Evolutionary conservation across 2,888 invertebrate genomes (phyloP).

Genomic region (Chrysolina americana): DNA sequence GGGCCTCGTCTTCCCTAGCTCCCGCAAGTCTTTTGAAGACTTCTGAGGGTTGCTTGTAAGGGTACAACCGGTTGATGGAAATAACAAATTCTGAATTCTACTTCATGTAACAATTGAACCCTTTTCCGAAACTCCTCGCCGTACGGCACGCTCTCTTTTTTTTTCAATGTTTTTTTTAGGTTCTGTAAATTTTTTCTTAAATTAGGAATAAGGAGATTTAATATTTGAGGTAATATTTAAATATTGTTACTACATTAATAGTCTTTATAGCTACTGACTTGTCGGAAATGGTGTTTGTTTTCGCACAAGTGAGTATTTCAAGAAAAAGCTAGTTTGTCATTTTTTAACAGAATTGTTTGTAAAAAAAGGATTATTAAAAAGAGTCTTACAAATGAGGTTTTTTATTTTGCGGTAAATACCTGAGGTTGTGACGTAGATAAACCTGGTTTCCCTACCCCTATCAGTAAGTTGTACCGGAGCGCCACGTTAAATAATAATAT

Average conservation of each 20-base stretch:
- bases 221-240: slow-evolving; percentile 57
- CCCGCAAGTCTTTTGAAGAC: no score
- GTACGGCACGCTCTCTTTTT: neutral
- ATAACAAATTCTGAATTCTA: no score
- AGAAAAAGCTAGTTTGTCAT: slow-evolving; percentile 51
- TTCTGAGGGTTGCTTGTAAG: no score
- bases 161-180: slow-evolving; percentile 19
- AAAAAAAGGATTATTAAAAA: slow-evolving; percentile 45
- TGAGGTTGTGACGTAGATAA: no score
- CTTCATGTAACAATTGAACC: no score
- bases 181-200: slow-evolving; percentile 48
- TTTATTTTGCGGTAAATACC: no score
- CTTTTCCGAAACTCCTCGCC: neutral
- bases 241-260: slow-evolving; percentile 63
- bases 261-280: slow-evolving; percentile 57
- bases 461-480: no score
- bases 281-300: slow-evolving; percentile 46
- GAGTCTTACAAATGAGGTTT: neutral
- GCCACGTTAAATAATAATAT: no score
- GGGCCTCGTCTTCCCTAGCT: no score
- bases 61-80: no score
- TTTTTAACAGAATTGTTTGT: slow-evolving; percentile 54
- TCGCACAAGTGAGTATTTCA: slow-evolving; percentile 46
- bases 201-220: slow-evolving; percentile 48
- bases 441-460: no score